A percentile compares a stretch with the other conserved stretches of the same genome.
These are phyloP conservation scores for Muraenolepis orangiensis DNA, from an alignment of 2,797 vertebrate species.

Conservation along the genomic window DNA sequence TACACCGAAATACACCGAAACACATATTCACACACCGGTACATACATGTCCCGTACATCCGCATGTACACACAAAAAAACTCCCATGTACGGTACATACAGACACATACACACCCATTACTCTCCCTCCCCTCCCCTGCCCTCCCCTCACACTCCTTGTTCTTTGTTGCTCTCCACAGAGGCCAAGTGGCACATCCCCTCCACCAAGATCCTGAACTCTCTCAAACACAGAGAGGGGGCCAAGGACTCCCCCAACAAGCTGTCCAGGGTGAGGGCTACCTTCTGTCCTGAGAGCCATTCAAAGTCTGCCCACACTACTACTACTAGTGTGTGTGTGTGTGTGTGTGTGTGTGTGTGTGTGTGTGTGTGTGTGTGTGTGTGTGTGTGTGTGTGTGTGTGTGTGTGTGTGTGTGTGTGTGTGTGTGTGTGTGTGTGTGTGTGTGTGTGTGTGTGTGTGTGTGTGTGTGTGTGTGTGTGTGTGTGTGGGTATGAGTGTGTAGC, in stretches of 20 bases:
- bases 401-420: neutral
- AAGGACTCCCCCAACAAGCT: constrained; percentile 92
- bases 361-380: neutral
- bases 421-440: neutral
- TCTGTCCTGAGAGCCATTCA: neutral
- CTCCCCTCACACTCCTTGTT: neutral
- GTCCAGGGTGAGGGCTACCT: constrained; percentile 78
- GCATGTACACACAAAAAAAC: neutral
- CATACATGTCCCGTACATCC: neutral
- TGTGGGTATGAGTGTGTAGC: neutral
- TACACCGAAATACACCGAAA: neutral
- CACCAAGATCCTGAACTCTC: constrained; percentile 87
- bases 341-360: neutral
- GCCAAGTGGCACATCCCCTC: constrained; percentile 90
- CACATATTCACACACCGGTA: neutral
- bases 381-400: neutral
- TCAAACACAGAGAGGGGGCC: constrained; percentile 86
- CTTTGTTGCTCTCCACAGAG: constrained; percentile 69
- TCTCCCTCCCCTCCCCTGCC: too few species aligned
- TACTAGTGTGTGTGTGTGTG: neutral
- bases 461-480: constrained; percentile 1
- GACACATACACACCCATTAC: neutral
- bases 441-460: constrained; percentile 7
- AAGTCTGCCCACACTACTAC: neutral
- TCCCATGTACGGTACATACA: too few species aligned